These are phyloP conservation scores for Motacilla alba DNA, from an alignment of 2,113 vertebrate genomes.

Conservation along the genomic window DNA sequence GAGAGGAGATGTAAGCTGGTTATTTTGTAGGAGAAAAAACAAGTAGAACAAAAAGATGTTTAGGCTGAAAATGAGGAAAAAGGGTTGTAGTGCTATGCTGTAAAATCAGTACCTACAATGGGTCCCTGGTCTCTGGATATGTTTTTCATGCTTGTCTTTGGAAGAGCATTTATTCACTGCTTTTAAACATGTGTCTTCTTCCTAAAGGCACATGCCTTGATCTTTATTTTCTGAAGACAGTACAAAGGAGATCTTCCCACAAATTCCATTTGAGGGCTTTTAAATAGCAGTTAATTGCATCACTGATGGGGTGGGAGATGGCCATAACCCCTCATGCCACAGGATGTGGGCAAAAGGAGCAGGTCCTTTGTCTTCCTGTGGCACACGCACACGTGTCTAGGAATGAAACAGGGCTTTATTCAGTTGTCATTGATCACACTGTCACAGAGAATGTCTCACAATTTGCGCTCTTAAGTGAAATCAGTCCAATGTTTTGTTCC, in stretches of 20 bases:
- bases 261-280: background rate
- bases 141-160: background rate
- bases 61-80: background rate
- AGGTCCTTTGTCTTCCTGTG: background rate
- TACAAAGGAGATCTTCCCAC: background rate
- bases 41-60: background rate
- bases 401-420: background rate
- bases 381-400: no score
- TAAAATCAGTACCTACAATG: background rate
- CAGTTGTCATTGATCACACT: background rate
- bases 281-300: background rate
- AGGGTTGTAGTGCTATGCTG: background rate
- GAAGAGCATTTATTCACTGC: background rate
- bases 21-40: background rate
- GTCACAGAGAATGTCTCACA: background rate
- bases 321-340: background rate
- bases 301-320: background rate
- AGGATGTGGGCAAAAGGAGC: background rate
- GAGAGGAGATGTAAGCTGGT: background rate
- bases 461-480: background rate
- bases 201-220: background rate
- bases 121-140: background rate
- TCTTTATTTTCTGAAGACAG: background rate
- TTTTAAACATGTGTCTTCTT: background rate
- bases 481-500: background rate